These are phyloP conservation scores for Aptenodytes forsteri DNA, from an alignment of 2,113 vertebrate species.

Conservation along the genomic window DNA sequence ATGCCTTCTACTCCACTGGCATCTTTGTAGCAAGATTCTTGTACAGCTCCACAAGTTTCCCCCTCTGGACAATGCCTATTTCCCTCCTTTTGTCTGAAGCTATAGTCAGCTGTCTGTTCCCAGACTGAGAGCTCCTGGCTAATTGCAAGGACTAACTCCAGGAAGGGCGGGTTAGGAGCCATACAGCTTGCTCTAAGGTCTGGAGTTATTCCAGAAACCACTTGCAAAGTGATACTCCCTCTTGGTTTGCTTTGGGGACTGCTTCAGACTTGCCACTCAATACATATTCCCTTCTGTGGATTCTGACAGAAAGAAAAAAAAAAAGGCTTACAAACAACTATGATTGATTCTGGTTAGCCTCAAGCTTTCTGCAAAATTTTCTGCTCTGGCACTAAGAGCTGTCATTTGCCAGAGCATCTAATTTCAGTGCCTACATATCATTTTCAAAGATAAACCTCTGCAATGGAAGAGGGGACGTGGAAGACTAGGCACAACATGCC, in stretches of 20 bases:
- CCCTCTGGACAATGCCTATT: background rate
- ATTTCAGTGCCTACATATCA: background rate
- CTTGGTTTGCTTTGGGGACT: background rate
- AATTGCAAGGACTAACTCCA: background rate
- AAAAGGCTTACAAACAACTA: background rate
- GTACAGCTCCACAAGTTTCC: background rate
- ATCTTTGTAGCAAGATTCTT: background rate
- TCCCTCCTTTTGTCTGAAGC: background rate
- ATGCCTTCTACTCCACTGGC: background rate
- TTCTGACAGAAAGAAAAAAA: background rate
- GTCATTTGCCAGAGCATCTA: background rate
- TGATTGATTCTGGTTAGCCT: background rate
- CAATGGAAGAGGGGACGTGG: background rate
- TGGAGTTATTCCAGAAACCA: background rate
- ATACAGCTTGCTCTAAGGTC: background rate
- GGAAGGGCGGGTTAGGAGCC: background rate
- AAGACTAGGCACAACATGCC: background rate
- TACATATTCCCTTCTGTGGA: background rate
- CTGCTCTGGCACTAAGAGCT: background rate
- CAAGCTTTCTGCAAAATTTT: background rate
- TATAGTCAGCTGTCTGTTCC: background rate
- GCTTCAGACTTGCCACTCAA: background rate
- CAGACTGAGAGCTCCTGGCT: background rate
- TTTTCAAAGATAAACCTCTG: background rate
- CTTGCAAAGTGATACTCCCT: background rate